These are phyloP conservation scores for Pristionchus japonicus DNA, from an alignment of 2,888 invertebrate genomes.

Conservation along the genomic window DNA sequence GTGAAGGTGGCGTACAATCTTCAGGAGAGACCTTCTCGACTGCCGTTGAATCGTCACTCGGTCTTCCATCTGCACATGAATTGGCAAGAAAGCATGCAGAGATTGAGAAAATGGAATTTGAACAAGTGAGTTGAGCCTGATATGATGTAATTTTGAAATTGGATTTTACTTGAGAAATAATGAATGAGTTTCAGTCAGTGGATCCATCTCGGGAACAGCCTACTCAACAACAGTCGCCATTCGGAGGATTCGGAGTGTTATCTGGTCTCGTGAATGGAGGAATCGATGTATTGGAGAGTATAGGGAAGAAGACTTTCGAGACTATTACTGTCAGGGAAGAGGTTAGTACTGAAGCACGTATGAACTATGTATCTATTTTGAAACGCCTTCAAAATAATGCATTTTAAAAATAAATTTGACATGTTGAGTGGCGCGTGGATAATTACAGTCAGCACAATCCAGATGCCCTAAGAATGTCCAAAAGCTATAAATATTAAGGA, in stretches of 20 bases:
- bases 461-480: too few species aligned
- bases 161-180: neutral
- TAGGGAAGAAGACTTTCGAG: constrained; percentile 95
- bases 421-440: too few species aligned
- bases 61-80: constrained; percentile 87
- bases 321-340: constrained; percentile 93
- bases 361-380: too few species aligned
- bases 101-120: constrained; percentile 53
- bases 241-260: constrained; percentile 56
- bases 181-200: neutral
- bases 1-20: too few species aligned
- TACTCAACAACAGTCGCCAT: neutral
- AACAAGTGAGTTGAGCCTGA: neutral
- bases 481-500: too few species aligned
- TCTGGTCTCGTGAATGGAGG: constrained; percentile 75
- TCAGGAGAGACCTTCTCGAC: constrained; percentile 84
- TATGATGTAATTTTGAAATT: neutral
- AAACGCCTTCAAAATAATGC: too few species aligned
- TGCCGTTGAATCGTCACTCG: constrained; percentile 86
- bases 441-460: too few species aligned
- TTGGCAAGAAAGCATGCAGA: constrained; percentile 79
- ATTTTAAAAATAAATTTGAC: too few species aligned
- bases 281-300: constrained; percentile 88
- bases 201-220: neutral
- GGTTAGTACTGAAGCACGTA: too few species aligned